These are phyloP conservation scores for Apeira syringaria DNA, from an alignment of 2,888 invertebrate genomes.

Conservation along the genomic window DNA sequence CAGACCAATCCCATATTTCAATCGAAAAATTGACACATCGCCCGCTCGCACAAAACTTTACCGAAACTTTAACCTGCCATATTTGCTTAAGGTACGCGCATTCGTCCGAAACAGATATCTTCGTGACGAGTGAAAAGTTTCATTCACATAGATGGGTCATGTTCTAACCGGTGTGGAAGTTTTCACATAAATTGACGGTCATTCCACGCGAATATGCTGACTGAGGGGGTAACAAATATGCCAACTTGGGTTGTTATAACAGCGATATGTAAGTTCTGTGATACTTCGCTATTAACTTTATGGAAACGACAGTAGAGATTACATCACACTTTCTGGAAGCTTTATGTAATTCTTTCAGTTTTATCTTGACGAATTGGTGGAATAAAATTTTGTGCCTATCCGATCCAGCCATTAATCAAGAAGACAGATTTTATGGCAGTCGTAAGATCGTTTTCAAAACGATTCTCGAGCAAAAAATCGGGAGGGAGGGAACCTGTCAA, in stretches of 20 bases:
- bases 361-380: constrained; percentile 51
- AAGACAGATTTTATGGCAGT: constrained; percentile 61
- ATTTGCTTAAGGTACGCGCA: constrained; percentile 72
- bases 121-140: constrained; percentile 81
- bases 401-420: constrained; percentile 63
- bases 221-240: constrained; percentile 82
- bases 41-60: constrained; percentile 69
- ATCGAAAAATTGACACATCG: constrained; percentile 78
- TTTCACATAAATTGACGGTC: constrained; percentile 84
- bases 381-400: constrained; percentile 50
- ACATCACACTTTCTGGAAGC: constrained; percentile 81
- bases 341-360: constrained; percentile 74
- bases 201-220: constrained; percentile 83
- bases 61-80: constrained; percentile 78
- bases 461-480: constrained; percentile 61
- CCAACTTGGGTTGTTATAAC: constrained; percentile 82
- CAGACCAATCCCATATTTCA: constrained; percentile 73
- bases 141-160: constrained; percentile 78
- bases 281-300: constrained; percentile 83
- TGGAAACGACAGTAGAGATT: constrained; percentile 80
- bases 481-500: constrained; percentile 71
- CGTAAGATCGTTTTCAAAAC: constrained; percentile 38
- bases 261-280: constrained; percentile 82
- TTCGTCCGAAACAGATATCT: constrained; percentile 66
- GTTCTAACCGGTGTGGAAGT: constrained; percentile 74